Evolutionary conservation across 2,797 vertebrate genomes (phyloP), one percentile per base, ranked within the genome.

Genomic region (Centroberyx gerrardi): DNA sequence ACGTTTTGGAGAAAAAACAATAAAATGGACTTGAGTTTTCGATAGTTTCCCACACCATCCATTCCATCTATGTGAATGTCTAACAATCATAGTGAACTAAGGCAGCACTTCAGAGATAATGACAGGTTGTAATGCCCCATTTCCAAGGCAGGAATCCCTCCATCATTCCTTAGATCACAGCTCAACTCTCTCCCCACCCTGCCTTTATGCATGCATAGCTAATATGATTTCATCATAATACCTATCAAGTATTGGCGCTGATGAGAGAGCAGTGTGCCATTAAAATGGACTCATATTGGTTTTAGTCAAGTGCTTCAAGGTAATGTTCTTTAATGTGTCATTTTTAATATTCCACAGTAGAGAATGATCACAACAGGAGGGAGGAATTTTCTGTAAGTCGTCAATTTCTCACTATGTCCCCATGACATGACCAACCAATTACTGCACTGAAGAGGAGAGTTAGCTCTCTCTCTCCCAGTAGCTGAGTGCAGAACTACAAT

Each of bases 301-400:
- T 92, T 91, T 84, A 87, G 76, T 81, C 67, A 83, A 90, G 75
- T 76, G 82, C 87, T 90, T 86, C 72, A 76, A 86, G 90, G 85
- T 90, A 90, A 91, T 87, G 75, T 90, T 90, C 90, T 92, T 91
- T 88, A 91, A 89, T 76, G 63, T 90, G 89, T 90, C 80, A 78
- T 92, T 90, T 90, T 84, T 84, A 89, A 90, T 90, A 78, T 81
- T 87, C 85, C 85, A 68, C 83, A 73, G 84, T 75, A 69, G 87
- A 82, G 87, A 92, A 88, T 80, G 72, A 89, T 88, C 76, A 86
- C 90, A 82, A 92, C 90, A 85, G 80, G 70, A 81, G 88, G 88
- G 78, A 81, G 55, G 77, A 83, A 83, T 90, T 90, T 87, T 89
- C 87, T 86, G 73, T 78, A 80, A 75, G 74, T 82, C 68, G 74